Evolutionary conservation across 2,888 invertebrate genomes (phyloP).

Genomic region (Amphiduros pacificus): DNA sequence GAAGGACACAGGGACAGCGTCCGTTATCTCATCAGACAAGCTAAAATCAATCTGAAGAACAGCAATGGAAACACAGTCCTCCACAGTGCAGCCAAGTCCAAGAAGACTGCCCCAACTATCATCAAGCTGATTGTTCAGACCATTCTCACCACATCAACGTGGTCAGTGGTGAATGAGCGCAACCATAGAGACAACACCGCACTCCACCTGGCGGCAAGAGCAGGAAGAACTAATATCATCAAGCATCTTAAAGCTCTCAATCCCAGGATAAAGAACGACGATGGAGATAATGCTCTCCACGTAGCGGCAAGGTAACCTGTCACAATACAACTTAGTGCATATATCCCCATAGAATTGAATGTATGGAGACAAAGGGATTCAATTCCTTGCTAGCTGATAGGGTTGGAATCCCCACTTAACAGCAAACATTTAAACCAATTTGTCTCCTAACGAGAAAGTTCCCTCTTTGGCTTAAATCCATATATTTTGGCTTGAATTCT

Average conservation of each 20-base stretch:
- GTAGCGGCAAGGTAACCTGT: slow-evolving; percentile 36
- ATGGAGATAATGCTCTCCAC: slow-evolving; percentile 43
- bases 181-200: slow-evolving; percentile 40
- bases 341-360: slow-evolving; percentile 40
- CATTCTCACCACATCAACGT: not conserved
- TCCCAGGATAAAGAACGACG: slow-evolving; percentile 31
- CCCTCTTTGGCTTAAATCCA: too few species aligned
- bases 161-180: slow-evolving; percentile 9
- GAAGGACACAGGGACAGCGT: slow-evolving; percentile 41
- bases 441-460: too few species aligned
- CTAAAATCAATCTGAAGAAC: not conserved
- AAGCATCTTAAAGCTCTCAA: not conserved
- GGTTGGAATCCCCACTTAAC: too few species aligned
- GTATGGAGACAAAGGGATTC: too few species aligned
- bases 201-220: not conserved
- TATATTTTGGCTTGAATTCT: too few species aligned
- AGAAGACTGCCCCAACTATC: not conserved
- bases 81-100: not conserved
- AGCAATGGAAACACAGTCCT: not conserved
- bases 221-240: not conserved
- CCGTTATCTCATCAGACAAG: slow-evolving; percentile 28
- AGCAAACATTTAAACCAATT: too few species aligned
- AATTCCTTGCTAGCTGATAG: too few species aligned
- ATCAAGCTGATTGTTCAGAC: not conserved
- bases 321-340: slow-evolving; percentile 35